These are phyloP conservation scores for Phytoseiulus persimilis DNA, from an alignment of 2,888 invertebrate species.

Conservation along the genomic window DNA sequence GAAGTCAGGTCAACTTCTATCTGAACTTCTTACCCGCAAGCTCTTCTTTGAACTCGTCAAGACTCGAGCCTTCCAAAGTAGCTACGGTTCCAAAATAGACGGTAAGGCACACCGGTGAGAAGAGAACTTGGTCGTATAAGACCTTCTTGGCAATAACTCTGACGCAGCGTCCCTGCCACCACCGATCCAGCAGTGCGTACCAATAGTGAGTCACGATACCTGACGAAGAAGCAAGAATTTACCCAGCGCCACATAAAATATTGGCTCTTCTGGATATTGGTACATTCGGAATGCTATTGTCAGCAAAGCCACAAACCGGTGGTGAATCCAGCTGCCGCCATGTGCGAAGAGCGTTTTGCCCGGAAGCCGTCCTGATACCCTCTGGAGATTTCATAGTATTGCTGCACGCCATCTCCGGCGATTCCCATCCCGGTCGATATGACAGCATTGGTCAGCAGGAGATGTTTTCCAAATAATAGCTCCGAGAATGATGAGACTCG, in stretches of 20 bases:
- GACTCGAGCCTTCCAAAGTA: conserved; percentile 60
- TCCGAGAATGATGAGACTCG: conserved; percentile 39
- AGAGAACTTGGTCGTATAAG: conserved; percentile 69
- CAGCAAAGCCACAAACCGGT: conserved; percentile 56
- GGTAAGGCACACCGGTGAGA: conserved; percentile 69
- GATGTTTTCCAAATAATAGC: conserved; percentile 55
- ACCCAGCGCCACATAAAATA: neutral
- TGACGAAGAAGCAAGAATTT: neutral
- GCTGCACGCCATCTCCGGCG: conserved; percentile 69
- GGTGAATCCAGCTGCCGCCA: conserved; percentile 67
- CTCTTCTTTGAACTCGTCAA: conserved; percentile 60
- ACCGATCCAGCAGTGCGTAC: conserved; percentile 68
- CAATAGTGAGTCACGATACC: conserved; percentile 70
- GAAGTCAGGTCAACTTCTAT: too few species aligned
- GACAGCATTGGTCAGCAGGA: conserved; percentile 69
- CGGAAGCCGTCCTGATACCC: conserved; percentile 48
- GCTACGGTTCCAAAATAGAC: conserved; percentile 69
- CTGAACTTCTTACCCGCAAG: conserved; percentile 51
- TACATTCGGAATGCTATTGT: too few species aligned
- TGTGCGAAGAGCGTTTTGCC: conserved; percentile 61
- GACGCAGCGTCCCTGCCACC: conserved; percentile 60
- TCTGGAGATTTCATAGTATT: conserved; percentile 60
- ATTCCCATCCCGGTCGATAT: conserved; percentile 69
- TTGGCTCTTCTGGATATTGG: too few species aligned
- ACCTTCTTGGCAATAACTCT: conserved; percentile 66